Evolutionary conservation across 2,113 vertebrate species (phyloP), one percentile per base, ranked within the genome.

Genomic region (Nothocercus nigrocapillus): DNA sequence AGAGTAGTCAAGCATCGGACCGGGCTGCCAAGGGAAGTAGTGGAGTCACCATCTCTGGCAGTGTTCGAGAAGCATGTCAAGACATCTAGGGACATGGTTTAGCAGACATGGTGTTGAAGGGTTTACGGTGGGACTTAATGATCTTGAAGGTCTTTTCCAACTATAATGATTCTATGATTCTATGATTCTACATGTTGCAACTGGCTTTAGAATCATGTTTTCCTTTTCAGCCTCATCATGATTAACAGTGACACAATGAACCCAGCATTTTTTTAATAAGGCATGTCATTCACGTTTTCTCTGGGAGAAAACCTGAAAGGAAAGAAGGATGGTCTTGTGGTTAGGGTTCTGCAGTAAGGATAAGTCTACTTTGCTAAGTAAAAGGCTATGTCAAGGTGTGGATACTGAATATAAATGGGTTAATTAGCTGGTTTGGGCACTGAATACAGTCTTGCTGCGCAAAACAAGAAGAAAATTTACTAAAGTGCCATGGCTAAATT

Each of bases 321-420:
- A 63, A 93, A 89, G 74, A 92, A 68, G 34, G 49, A 92, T 53
- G 15, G 63, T 70, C 59, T 69, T 94, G 75, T 91, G 75, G 79
- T 91, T 85, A 74, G 49, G 13, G 30, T 70, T 89, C 85, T 88
- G 19, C 28, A 80, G 5, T 88, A 77, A 69, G 30, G 59, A 77
- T 85, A 47, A 16, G 7, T 30, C 28, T 62, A 38, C 54, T 82
- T 68, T 47, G 49, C 62, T 8, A 85, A 88, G n/a, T 67, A 69
- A 88, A 91, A 85, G 56, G 6, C 20, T 44, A 36, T 45, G 25
- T 1, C 22, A 8, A 76, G 7, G 7, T 22, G 32, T 79, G 1
- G 4, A 56, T 54, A 15, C 40, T 74, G 64, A 10, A 5, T 83
- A 19, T 32, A 74, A 21, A 21, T 28, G 54, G 32, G 4, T 27